These are phyloP conservation scores for Pterobdella sp. DNA, from an alignment of 2,888 invertebrate genomes.

Conservation along the genomic window DNA sequence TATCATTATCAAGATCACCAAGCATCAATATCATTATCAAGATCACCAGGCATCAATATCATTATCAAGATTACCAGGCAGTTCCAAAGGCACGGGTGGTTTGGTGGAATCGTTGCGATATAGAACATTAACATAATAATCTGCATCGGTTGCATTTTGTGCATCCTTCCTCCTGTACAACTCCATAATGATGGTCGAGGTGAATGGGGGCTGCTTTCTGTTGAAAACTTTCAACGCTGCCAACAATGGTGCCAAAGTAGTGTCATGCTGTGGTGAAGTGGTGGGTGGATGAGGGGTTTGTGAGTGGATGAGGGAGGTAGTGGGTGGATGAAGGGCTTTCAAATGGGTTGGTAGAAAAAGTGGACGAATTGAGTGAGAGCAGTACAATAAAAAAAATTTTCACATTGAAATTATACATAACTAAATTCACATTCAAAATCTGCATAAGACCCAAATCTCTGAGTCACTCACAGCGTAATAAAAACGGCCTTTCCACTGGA, in stretches of 20 bases:
- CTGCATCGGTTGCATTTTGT: neutral
- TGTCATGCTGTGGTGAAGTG: constrained; percentile 4
- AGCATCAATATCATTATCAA: no score
- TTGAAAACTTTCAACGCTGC: neutral
- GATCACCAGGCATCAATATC: no score
- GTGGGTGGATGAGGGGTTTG: neutral
- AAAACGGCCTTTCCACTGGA: neutral
- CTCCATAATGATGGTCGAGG: constrained; percentile 7
- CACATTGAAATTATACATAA: neutral
- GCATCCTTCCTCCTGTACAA: neutral
- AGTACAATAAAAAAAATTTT: neutral
- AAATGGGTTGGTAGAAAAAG: neutral
- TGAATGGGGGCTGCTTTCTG: neutral
- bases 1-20: no score
- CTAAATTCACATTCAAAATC: neutral
- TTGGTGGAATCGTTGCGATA: neutral
- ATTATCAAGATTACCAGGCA: no score
- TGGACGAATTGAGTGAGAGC: neutral
- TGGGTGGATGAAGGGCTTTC: neutral
- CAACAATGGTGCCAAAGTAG: neutral
- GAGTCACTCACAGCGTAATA: neutral
- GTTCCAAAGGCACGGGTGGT: neutral
- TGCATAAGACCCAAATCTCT: neutral
- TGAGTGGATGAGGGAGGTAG: no score
- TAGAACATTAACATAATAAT: constrained; percentile 1